Conservation (phyloP, 2,113 vertebrate species). For the Phylloscopus trochiloides region DNA sequence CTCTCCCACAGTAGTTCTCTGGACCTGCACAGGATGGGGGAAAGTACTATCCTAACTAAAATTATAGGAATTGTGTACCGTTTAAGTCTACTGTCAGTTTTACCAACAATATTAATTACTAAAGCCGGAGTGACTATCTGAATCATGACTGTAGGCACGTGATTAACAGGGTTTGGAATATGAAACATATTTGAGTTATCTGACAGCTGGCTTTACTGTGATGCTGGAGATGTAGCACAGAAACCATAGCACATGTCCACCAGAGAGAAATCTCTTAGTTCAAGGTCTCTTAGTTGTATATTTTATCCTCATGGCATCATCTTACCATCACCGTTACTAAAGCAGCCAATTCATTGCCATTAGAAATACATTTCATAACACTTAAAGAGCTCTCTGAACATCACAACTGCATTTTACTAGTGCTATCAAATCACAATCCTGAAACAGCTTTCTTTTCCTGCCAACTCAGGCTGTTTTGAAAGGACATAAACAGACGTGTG, state of each 20-base stretch:
- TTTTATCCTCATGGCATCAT: neutral
- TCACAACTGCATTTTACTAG: neutral
- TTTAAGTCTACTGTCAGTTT: neutral
- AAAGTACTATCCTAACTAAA: neutral
- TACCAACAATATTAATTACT: neutral
- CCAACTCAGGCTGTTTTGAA: neutral
- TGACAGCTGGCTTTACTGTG: neutral
- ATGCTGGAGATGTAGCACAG: neutral
- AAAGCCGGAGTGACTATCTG: neutral
- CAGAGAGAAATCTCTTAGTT: neutral
- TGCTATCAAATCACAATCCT: neutral
- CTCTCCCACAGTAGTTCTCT: neutral
- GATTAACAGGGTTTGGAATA: neutral
- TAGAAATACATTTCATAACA: neutral
- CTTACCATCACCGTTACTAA: neutral
- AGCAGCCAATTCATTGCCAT: neutral
- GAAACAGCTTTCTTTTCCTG: neutral
- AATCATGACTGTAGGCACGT: neutral
- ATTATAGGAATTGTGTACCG: neutral
- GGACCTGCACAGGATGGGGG: neutral
- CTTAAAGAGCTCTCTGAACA: neutral
- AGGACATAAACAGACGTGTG: rapidly evolving
- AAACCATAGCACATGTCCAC: neutral
- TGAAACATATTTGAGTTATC: neutral
- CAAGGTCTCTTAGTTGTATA: neutral